Evolutionary conservation across 2,113 vertebrate genomes (phyloP).

Genomic region (Colinus virginianus): DNA sequence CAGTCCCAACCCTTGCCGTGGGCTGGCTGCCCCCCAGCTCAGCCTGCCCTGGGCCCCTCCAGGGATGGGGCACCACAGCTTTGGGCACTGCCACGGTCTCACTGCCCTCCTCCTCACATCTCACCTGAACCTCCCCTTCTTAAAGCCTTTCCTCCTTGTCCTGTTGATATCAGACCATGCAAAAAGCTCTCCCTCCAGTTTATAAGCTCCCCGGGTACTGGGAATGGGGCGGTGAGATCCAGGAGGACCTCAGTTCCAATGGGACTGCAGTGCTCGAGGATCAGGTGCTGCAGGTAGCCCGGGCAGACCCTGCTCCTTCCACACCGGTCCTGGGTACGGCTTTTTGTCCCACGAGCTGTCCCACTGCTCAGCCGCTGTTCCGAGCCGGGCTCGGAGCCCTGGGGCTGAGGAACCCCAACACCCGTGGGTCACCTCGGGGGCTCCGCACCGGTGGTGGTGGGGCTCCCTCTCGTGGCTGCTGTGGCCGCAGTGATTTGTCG

Average conservation of each 20-base stretch:
- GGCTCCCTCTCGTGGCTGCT: constrained; percentile 7
- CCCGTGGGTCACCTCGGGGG: background rate
- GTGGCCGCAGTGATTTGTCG: fast-evolving
- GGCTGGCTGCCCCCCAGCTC: no score
- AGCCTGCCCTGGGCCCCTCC: no score
- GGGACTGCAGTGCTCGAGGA: fast-evolving
- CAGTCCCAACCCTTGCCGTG: background rate
- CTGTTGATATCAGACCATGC: no score
- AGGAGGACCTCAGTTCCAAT: background rate
- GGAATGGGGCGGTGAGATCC: no score
- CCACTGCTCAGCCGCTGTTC: fast-evolving
- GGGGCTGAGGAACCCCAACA: background rate
- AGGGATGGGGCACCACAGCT: no score
- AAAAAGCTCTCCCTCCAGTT: no score
- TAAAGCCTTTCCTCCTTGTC: no score
- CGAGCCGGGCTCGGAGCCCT: fast-evolving
- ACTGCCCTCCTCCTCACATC: no score
- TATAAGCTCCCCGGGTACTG: no score
- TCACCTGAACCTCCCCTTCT: no score
- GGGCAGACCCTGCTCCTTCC: fast-evolving
- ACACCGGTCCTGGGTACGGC: fast-evolving
- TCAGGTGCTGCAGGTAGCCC: background rate
- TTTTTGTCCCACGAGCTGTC: background rate
- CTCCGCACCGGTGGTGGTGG: background rate
- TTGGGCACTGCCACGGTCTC: no score